phyloP scores from a whole-genome alignment of 2,797 vertebrate genomes.

The Pseudochirops cupreus region DNA sequence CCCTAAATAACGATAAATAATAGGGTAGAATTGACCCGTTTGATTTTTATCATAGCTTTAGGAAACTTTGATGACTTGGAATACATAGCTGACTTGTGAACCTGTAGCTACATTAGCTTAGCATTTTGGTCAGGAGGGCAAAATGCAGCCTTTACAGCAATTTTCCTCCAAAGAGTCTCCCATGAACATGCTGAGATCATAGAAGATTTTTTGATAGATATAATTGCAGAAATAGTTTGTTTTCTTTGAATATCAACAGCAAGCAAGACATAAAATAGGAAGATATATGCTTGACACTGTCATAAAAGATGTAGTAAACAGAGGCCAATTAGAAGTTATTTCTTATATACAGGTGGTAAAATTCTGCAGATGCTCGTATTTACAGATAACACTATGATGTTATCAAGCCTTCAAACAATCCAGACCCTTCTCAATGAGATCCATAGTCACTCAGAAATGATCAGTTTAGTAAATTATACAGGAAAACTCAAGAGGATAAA shows the following conservation, averaged over 20 bases:
- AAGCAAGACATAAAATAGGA: neutral
- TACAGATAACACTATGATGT: neutral
- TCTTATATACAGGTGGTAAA: neutral
- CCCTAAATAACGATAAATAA: neutral
- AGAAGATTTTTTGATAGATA: neutral
- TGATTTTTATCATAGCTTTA: neutral
- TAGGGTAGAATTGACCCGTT: neutral
- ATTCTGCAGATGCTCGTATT: neutral
- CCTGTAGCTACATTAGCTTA: neutral
- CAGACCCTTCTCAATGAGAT: neutral
- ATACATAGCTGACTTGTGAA: neutral
- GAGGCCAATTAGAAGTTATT: neutral
- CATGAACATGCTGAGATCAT: neutral
- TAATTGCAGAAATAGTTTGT: neutral
- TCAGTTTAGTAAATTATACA: neutral
- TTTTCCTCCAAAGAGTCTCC: neutral
- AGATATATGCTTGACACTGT: neutral
- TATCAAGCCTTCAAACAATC: neutral
- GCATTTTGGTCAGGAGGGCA: neutral
- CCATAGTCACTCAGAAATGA: neutral
- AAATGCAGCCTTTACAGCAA: neutral
- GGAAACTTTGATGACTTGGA: neutral
- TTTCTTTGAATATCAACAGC: neutral
- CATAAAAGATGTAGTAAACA: neutral
- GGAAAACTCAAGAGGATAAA: neutral